A percentile compares a stretch with the other conserved stretches of the same genome.
These are phyloP conservation scores for Xestia c-nigrum DNA, from an alignment of 2,888 invertebrate species.

Conservation along the genomic window DNA sequence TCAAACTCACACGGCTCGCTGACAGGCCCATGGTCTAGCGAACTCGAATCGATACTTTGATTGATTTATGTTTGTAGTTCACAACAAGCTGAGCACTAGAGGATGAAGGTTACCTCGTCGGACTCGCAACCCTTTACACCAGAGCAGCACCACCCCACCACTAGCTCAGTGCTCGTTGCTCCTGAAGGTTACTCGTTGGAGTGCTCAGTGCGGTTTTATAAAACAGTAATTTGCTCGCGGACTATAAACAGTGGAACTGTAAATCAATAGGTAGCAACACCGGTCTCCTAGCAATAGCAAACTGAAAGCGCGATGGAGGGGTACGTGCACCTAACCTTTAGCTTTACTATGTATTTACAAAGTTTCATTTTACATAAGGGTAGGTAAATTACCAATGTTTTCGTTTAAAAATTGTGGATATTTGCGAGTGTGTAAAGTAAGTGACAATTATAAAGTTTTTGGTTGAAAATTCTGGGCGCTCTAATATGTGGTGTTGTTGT, in stretches of 20 bases:
- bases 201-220: slow-evolving; percentile 27
- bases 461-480: slow-evolving; percentile 1
- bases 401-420: slow-evolving; percentile 34
- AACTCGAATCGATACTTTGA: slow-evolving; percentile 29
- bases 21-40: not conserved
- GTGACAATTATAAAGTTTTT: slow-evolving; percentile 19
- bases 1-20: too few species aligned
- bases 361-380: slow-evolving; percentile 24
- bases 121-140: not conserved
- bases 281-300: slow-evolving; percentile 77
- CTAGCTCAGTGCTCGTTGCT: not conserved
- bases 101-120: slow-evolving; percentile 8
- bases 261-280: slow-evolving; percentile 69
- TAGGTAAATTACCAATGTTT: slow-evolving; percentile 26
- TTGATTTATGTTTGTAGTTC: slow-evolving; percentile 14
- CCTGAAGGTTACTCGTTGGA: not conserved
- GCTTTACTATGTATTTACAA: slow-evolving; percentile 36
- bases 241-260: slow-evolving; percentile 56
- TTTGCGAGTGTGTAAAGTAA: slow-evolving; percentile 37
- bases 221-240: slow-evolving; percentile 24
- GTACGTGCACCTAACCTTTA: slow-evolving; percentile 59
- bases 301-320: slow-evolving; percentile 64
- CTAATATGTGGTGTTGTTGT: slow-evolving; percentile 2
- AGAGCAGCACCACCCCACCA: not conserved
- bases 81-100: not conserved